Evolutionary conservation across 2,797 vertebrate genomes (phyloP).

Genomic region (Chaetophractus vellerosus): DNA sequence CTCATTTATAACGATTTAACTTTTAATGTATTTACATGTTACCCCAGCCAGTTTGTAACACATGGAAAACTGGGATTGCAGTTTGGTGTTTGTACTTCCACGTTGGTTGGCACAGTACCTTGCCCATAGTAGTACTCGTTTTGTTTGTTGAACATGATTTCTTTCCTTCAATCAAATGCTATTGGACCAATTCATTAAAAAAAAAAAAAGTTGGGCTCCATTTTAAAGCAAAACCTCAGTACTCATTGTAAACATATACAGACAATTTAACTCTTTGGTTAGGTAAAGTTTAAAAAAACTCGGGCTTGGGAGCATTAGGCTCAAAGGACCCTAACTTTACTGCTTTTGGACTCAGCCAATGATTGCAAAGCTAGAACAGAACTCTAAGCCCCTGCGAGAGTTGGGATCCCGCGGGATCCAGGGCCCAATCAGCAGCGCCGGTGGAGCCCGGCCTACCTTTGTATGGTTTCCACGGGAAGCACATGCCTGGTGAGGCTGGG

Average conservation of each 20-base stretch:
- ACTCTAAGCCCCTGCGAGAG: neutral
- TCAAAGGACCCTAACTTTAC: fast-evolving
- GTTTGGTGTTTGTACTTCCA: neutral
- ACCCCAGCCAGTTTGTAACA: neutral
- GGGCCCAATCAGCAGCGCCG: neutral
- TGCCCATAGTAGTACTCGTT: neutral
- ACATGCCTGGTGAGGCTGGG: fast-evolving
- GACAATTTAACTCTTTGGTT: neutral
- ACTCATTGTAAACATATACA: neutral
- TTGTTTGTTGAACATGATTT: neutral
- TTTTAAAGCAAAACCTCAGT: neutral
- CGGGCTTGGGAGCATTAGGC: fast-evolving
- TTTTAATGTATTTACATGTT: slow-evolving; percentile 37
- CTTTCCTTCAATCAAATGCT: neutral
- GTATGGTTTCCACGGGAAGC: neutral
- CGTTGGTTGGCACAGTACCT: neutral
- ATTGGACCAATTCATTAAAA: neutral
- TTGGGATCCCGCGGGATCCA: neutral
- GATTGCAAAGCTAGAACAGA: fast-evolving
- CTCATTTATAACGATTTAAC: neutral
- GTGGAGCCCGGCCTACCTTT: neutral
- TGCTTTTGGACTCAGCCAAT: fast-evolving
- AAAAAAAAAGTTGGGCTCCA: neutral
- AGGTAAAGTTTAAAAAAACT: neutral
- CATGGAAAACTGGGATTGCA: neutral